Evolutionary conservation across 2,797 vertebrate genomes (phyloP).

Genomic region (Columba guinea): DNA sequence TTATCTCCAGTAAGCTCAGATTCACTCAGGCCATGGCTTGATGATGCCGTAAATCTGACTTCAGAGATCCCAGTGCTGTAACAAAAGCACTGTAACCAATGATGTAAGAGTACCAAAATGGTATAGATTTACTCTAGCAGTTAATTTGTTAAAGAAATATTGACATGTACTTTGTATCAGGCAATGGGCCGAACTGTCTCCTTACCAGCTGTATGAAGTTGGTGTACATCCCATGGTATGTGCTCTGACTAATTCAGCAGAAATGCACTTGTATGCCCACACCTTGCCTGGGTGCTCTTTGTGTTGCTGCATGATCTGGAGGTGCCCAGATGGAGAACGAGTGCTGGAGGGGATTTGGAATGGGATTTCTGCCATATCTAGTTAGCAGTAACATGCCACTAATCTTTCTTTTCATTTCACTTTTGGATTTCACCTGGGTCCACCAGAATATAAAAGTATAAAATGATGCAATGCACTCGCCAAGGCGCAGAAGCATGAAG

Average conservation of each 20-base stretch:
- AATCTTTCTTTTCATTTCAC: not conserved
- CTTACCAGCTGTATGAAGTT: accelerated
- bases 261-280: not conserved
- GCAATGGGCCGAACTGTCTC: not conserved
- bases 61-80: not conserved
- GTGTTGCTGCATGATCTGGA: not conserved
- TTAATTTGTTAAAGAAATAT: not conserved
- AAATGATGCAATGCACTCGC: not conserved
- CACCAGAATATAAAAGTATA: not conserved
- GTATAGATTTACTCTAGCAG: not conserved
- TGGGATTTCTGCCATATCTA: not conserved
- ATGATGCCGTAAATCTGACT: not conserved
- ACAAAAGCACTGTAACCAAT: not conserved
- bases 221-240: not conserved
- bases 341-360: not conserved
- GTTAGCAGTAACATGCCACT: not conserved
- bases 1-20: not conserved
- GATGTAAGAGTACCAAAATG: not conserved
- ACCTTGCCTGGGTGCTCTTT: slow-evolving; percentile 10
- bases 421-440: not conserved
- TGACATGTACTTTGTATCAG: not conserved
- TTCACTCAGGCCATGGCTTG: not conserved
- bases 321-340: not conserved
- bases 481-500: not conserved
- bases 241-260: slow-evolving; percentile 32